Conservation (phyloP, 2,888 invertebrate species). For the Mesopsocus fuscifrons region DNA sequence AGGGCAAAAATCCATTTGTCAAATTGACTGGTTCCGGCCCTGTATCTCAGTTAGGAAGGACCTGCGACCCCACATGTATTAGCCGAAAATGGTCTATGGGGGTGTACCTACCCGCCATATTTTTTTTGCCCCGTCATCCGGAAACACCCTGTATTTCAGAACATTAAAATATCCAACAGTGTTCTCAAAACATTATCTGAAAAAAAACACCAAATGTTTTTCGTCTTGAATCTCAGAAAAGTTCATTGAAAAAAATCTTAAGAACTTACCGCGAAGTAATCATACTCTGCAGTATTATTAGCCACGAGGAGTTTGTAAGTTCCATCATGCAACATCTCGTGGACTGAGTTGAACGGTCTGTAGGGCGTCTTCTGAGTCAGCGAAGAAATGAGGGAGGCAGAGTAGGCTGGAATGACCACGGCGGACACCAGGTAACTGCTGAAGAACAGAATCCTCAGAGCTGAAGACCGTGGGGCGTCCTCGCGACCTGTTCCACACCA, state of each 20-base stretch:
- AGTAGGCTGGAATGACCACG: slow-evolving; percentile 11
- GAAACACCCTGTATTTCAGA: too few species aligned
- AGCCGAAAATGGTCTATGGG: too few species aligned
- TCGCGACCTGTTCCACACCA: slow-evolving; percentile 7
- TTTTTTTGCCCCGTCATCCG: too few species aligned
- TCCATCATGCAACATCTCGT: slow-evolving; percentile 7
- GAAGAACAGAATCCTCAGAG: slow-evolving; percentile 11
- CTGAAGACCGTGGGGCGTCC: not conserved
- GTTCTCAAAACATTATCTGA: too few species aligned
- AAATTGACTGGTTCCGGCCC: too few species aligned
- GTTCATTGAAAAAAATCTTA: not conserved
- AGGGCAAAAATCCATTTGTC: too few species aligned
- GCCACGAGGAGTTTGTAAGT: slow-evolving; percentile 9
- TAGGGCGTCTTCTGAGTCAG: slow-evolving; percentile 9
- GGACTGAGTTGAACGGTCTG: slow-evolving; percentile 9
- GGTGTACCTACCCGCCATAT: too few species aligned
- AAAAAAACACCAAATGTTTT: too few species aligned
- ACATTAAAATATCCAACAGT: too few species aligned
- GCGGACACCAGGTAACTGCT: slow-evolving; percentile 1
- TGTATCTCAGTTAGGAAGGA: too few species aligned
- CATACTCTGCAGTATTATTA: slow-evolving; percentile 7
- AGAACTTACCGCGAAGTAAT: not conserved
- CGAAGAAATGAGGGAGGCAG: slow-evolving; percentile 10
- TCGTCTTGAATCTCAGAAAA: not conserved
- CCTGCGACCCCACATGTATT: too few species aligned